Evolutionary conservation across 1,140 invertebrate species (phyloP).

Genomic region (Manduca sexta): DNA sequence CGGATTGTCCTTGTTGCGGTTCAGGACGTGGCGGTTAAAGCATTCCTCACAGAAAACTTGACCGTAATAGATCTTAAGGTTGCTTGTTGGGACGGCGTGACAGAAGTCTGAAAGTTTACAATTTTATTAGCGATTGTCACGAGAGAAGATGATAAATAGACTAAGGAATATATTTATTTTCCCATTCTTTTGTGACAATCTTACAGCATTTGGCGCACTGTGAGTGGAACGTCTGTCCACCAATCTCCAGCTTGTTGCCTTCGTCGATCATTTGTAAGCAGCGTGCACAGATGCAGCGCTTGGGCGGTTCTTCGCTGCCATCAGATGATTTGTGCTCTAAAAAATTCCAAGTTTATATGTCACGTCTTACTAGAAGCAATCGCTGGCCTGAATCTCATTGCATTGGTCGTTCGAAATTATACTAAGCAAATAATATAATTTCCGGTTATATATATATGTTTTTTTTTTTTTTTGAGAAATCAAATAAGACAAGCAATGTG

Average conservation of each 20-base stretch:
- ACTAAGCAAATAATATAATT: too few species aligned
- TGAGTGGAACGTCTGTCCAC: constrained; percentile 45
- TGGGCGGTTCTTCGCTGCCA: constrained; percentile 19
- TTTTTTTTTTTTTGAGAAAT: too few species aligned
- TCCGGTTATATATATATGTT: too few species aligned
- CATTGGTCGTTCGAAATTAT: too few species aligned
- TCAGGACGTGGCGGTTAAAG: constrained; percentile 48
- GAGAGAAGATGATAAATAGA: not conserved
- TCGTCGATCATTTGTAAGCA: constrained; percentile 47
- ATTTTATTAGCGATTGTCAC: too few species aligned
- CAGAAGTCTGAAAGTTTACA: constrained; percentile 51
- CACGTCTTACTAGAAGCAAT: too few species aligned
- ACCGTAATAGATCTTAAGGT: constrained; percentile 58
- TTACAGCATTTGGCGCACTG: constrained; percentile 58
- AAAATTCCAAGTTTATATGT: too few species aligned
- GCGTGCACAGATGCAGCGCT: constrained; percentile 40
- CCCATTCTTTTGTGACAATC: too few species aligned
- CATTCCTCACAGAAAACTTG: constrained; percentile 63
- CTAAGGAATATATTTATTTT: too few species aligned
- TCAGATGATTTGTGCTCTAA: constrained; percentile 13
- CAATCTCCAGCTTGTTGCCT: constrained; percentile 34
- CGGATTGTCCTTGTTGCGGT: constrained; percentile 41
- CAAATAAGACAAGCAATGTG: too few species aligned
- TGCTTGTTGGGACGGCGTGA: constrained; percentile 35
- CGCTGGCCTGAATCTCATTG: too few species aligned